Evolutionary conservation across 37 sponge, comb jelly and placozoan species (phyloP).

Genomic region (Diacarnus erythraeanus): DNA sequence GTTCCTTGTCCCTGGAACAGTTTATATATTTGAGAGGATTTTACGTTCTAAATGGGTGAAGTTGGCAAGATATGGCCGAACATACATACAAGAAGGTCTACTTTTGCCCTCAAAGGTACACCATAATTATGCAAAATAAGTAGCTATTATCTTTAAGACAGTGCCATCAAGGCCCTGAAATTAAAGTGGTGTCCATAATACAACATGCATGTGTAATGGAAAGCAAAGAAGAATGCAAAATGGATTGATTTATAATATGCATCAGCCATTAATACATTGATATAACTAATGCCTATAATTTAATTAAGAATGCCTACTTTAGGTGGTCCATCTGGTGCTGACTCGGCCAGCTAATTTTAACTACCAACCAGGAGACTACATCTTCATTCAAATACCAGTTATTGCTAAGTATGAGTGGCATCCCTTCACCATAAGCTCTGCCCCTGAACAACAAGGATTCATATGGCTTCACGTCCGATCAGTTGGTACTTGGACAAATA

Average conservation of each 20-base stretch:
- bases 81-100: constrained; percentile 64
- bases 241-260: no score
- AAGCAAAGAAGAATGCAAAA: no score
- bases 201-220: no score
- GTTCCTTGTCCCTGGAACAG: constrained; percentile 67
- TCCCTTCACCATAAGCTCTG: constrained; percentile 86
- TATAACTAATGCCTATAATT: no score
- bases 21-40: constrained; percentile 75
- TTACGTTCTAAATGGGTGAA: constrained; percentile 72
- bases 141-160: neutral
- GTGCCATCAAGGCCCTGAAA: no score
- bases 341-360: constrained; percentile 63
- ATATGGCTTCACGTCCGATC: constrained; percentile 82
- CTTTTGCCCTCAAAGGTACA: constrained; percentile 81
- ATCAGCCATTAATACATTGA: no score
- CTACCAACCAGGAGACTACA: constrained; percentile 87
- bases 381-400: constrained; percentile 75
- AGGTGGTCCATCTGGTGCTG: constrained; percentile 79
- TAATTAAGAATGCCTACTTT: no score
- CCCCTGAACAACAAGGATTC: constrained; percentile 74
- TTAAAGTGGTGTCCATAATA: no score
- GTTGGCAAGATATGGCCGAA: constrained; percentile 66
- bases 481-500: constrained; percentile 91
- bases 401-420: constrained; percentile 92
- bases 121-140: neutral